Base-by-base conservation (phyloP, 2,113 vertebrate genomes). In the Pangasianodon gigas region DNA sequence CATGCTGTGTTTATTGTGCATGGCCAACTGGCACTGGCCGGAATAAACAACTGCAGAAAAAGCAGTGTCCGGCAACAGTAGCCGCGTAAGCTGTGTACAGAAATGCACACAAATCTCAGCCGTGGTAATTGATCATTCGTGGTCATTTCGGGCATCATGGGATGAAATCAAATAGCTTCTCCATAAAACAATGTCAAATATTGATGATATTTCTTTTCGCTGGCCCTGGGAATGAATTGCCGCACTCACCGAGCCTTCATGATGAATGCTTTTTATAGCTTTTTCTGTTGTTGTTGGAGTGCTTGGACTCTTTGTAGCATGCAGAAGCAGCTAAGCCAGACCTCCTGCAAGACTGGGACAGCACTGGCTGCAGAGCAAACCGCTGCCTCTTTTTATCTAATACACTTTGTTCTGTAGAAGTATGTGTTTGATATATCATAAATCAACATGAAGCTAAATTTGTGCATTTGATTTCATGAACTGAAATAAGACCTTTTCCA, bases 181-280 rank as follows among this genome's bases (percentile, higher is more conserved):
- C 94, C 95, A 95, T 96, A 96, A 95, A 96, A 96, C 95, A 96
- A 96, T 95, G 95, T 96, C 95, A 96, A 96, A 96, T 96, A 96
- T 96, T 96, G 95, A 96, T 96, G 95, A 95, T 95, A 94, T 96
- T 96, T 96, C 95, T 96, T 95, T 95, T 95, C 92, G 92, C 92
- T 92, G 94, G 90, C 94, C 94, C 90, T 85, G 93, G 60, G 93
- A 96, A 96, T 94, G 93, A 96, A 96, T 96, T 93, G 95, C 94
- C 93, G 94, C 92, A 93, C 94, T 94, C 96, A 93, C 92, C 80
- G 93, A 93, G 93, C 91, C 92, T 93, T 93, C 94, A 94, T 96
- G 95, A 96, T 96, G 94, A 96, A 96, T 96, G 95, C 94, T 95
- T 95, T 95, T 94, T 95, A 94, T 95, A 93, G 94, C 93, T 93